Conservation (phyloP, 1,140 invertebrate species). For the Hylyphantes graminicola region DNA sequence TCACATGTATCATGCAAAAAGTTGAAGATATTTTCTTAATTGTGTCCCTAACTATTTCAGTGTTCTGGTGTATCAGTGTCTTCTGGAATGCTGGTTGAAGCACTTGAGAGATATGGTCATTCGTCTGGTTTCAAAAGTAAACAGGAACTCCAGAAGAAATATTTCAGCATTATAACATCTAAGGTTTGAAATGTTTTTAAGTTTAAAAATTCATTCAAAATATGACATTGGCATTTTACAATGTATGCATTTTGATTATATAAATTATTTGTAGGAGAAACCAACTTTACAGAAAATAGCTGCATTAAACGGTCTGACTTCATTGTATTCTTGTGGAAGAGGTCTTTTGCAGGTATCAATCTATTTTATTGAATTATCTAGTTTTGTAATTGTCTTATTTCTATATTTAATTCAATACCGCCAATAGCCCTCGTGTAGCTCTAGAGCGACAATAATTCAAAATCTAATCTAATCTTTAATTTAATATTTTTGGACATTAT, state of each 20-base stretch:
- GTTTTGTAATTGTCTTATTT: not conserved
- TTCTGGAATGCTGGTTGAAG: conserved; percentile 33
- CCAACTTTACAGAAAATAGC: conserved; percentile 50
- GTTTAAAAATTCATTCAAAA: not conserved
- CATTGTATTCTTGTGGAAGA: conserved; percentile 55
- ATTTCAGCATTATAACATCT: conserved; percentile 35
- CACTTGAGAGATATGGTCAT: conserved; percentile 35
- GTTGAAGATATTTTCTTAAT: too few species aligned
- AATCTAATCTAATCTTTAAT: not conserved
- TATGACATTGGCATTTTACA: not conserved
- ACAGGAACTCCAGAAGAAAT: conserved; percentile 29
- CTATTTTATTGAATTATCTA: not conserved
- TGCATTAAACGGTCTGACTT: conserved; percentile 52
- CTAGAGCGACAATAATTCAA: too few species aligned
- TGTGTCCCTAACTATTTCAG: conserved; percentile 26
- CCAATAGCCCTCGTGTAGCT: too few species aligned
- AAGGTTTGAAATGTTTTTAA: not conserved
- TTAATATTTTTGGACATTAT: not conserved
- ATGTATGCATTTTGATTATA: conserved; percentile 7
- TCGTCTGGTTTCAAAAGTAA: conserved; percentile 13
- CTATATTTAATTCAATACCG: too few species aligned
- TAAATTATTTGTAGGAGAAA: conserved; percentile 22
- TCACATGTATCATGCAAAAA: too few species aligned
- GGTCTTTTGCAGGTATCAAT: conserved; percentile 40
- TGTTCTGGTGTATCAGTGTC: conserved; percentile 49